Base-by-base conservation (phyloP, 2,797 vertebrate species). In the Leptoclinus maculatus region DNA sequence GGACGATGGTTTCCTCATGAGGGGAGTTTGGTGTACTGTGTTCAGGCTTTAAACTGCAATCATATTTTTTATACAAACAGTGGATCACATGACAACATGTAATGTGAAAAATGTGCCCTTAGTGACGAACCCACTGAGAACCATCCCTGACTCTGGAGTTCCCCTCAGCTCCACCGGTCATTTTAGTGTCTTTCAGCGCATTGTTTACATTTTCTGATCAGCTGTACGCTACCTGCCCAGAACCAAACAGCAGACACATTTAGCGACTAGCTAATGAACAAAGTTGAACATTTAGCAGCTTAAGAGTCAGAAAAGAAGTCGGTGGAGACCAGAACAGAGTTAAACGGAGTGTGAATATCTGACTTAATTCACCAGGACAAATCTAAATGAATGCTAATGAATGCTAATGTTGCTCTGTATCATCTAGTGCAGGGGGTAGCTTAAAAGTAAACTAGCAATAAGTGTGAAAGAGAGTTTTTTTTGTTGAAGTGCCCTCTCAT, bases 1-100 rank as follows among this genome's bases (percentile, higher is more conserved):
- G 39, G 38, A 45, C 54, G 32, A n/a, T 27, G 8, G 57, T 39
- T 43, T 78, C 56, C 60, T 76, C 34, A 12, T 56, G n/a, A 34
- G 16, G 23, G 17, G 27, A 58, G 38, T 57, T 12, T 16, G 29
- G 39, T 51, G 57, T 19, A 12, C 14, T 59, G 32, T 43, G 2
- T 66, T 21, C 16, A 17, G 10, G 23, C 32, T 70, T 57, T 51
- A 47, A 76, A 62, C 14, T 36, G 41, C n/a, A 17, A 11, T 11
- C 13, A 32, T 47, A 29, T 70, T 19, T 32, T 47, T 49, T 57
- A 66, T 39, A 19, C 13, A 25, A 71, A 66, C 49, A 39, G 21
- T 12, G 12, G 17, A 53, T 25, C 54, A 45, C 56, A 54, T 45
- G 27, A 45, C 25, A 51, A 7, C 39, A 58, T 45, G 12, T 25